These are phyloP conservation scores for Clarias pachynema DNA, from an alignment of 2,797 vertebrate species.

Conservation along the genomic window DNA sequence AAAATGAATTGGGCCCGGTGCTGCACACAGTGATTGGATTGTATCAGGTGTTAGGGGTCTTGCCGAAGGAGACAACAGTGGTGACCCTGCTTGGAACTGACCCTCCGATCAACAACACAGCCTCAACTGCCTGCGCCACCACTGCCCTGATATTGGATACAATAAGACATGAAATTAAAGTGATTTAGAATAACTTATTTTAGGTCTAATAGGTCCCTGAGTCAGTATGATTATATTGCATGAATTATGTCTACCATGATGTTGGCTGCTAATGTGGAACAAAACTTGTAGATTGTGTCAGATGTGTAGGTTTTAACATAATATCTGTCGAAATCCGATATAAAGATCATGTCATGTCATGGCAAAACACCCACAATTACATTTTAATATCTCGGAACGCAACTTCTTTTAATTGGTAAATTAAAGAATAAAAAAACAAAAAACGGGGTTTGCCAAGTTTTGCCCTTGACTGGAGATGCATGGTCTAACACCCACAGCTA, in stretches of 20 bases:
- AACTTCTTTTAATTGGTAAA: background rate
- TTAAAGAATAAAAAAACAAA: background rate
- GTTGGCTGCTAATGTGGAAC: background rate
- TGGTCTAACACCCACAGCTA: conserved; percentile 18
- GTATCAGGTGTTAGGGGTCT: too few relatives aligned
- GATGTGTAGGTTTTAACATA: background rate
- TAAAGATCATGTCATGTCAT: background rate
- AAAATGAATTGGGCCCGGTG: too few relatives aligned
- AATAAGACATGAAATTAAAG: background rate
- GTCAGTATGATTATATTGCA: background rate
- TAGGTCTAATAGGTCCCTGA: background rate
- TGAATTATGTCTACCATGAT: background rate
- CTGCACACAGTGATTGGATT: too few relatives aligned
- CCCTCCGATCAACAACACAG: too few relatives aligned
- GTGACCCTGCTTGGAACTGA: too few relatives aligned
- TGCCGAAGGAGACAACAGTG: too few relatives aligned
- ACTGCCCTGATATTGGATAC: too few relatives aligned
- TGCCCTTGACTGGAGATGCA: conserved; percentile 1
- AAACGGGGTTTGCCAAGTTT: background rate
- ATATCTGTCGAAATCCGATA: background rate
- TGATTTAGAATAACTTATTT: background rate
- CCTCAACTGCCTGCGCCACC: too few relatives aligned
- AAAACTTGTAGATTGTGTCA: background rate
- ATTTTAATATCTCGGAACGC: background rate
- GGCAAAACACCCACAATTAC: background rate